These are phyloP conservation scores for Pseudorhombus dupliciocellatus DNA, from an alignment of 2,113 vertebrate species.

Conservation along the genomic window DNA sequence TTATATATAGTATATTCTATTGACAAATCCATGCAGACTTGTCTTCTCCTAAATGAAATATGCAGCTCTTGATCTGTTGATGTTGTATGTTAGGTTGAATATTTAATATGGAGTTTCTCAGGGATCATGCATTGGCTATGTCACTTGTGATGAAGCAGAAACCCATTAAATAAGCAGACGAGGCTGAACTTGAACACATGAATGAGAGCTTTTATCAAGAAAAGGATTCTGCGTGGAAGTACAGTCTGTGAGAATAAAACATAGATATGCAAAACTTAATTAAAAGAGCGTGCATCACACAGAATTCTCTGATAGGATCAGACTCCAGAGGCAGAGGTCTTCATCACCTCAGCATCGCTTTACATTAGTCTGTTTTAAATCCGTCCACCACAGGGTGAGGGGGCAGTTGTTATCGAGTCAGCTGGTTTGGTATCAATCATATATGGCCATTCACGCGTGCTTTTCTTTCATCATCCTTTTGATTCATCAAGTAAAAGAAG, in stretches of 20 bases:
- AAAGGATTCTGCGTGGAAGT: not conserved
- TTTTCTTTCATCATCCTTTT: conserved; percentile 40
- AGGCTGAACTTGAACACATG: too few species aligned
- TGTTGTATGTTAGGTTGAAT: too few species aligned
- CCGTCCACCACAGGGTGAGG: conserved; percentile 24
- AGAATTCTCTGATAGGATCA: conserved; percentile 10
- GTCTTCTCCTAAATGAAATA: too few species aligned
- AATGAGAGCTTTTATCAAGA: conserved; percentile 3
- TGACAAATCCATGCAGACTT: too few species aligned
- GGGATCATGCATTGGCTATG: too few species aligned
- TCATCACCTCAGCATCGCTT: conserved; percentile 8
- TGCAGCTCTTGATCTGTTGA: too few species aligned
- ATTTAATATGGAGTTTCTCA: too few species aligned
- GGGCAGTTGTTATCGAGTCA: conserved; percentile 41
- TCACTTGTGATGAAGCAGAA: too few species aligned
- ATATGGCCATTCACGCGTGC: conserved; percentile 26
- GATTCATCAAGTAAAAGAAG: conserved; percentile 32
- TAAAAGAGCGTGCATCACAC: not conserved
- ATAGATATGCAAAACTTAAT: not conserved
- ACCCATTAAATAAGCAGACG: too few species aligned
- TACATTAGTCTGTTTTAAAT: conserved; percentile 20
- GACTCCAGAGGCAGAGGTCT: conserved; percentile 13
- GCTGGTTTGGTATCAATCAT: conserved; percentile 64
- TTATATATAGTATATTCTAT: too few species aligned
- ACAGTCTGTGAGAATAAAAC: conserved; percentile 26